phyloP scores from a whole-genome alignment of 2,888 invertebrate genomes.

The Leucophora obtusa region DNA sequence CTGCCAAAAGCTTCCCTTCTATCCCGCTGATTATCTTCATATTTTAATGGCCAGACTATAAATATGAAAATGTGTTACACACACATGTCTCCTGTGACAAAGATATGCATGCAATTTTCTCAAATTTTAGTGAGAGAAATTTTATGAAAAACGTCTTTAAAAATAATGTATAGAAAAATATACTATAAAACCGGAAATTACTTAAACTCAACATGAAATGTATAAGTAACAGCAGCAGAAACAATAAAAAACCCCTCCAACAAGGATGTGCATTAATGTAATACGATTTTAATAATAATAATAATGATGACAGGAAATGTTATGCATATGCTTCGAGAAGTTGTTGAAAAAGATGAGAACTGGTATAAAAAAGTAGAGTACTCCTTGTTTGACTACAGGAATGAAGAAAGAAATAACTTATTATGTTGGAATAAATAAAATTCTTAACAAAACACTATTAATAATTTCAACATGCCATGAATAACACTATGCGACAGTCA shows the following conservation, averaged over 20 bases:
- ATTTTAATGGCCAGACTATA: too few species aligned
- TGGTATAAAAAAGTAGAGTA: background rate
- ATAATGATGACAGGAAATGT: constrained; percentile 62
- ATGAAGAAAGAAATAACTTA: background rate
- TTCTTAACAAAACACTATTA: constrained; percentile 37
- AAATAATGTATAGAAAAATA: background rate
- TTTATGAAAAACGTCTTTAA: background rate
- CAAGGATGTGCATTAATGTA: constrained; percentile 62
- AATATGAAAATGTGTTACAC: too few species aligned
- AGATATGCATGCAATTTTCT: background rate
- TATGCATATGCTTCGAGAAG: constrained; percentile 47
- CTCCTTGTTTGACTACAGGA: constrained; percentile 38
- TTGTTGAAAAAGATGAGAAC: background rate
- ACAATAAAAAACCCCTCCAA: constrained; percentile 12
- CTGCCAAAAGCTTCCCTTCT: too few species aligned
- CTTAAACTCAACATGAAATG: constrained; percentile 56
- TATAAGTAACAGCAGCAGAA: constrained; percentile 8
- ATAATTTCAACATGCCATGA: constrained; percentile 29
- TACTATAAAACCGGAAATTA: constrained; percentile 52
- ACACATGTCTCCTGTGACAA: background rate
- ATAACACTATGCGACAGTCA: background rate
- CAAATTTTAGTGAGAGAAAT: background rate
- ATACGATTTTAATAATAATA: constrained; percentile 61
- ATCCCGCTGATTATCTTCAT: too few species aligned
- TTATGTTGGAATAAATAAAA: background rate